Base-by-base conservation (phyloP, 2,797 vertebrate species). In the Sternotherus odoratus region DNA sequence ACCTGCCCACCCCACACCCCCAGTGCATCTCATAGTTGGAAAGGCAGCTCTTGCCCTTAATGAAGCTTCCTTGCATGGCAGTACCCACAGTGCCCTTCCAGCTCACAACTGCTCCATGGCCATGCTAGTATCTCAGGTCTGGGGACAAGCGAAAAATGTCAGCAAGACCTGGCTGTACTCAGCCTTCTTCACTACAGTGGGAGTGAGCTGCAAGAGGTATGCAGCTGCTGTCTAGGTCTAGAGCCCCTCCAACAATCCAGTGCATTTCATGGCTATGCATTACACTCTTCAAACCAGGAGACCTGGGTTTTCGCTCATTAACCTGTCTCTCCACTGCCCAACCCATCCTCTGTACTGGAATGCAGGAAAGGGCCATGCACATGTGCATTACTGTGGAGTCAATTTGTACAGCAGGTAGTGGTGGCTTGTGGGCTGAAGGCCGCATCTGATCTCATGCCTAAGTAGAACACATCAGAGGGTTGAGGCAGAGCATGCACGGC, bases 341-440 rank as follows among this genome's bases (percentile, higher is more conserved):
- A 12, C 24, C 78, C 43, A n/a, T 12, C 30, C 33, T 16, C 51
- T 51, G 26, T 21, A 33, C 4, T 8, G 33, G 30, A 50, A 74
- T 1, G n/a, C 26, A 56, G 12, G 69, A 82, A 80, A 3, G 51
- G 50, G 33, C 28, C 6, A 12, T 10, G 53, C 23, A 69, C 53
- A 51, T 77, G 5, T 2, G 11, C 36, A 50, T 36, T 36, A 3
- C 33, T 0, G 0, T 13, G 77, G 36, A 43, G 26, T 56, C 26
- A 28, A 28, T 56, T 28, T 28, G 54, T 26, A 53, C 53, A 24
- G 23, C 53, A 53, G 53, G 21, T 24, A 53, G 53, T 53, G 53
- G 53, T 53, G 53, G 53, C 53, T 53, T 53, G 51, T 23, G 21
- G 8, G 2, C 51, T 53, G 51, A 53, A 53, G 51, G 4, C 3